Percentiles rank a stretch among this genome's conserved stretches.
phyloP scores from a whole-genome alignment of 2,888 invertebrate genomes.

The Tryphoninae sp. region DNA sequence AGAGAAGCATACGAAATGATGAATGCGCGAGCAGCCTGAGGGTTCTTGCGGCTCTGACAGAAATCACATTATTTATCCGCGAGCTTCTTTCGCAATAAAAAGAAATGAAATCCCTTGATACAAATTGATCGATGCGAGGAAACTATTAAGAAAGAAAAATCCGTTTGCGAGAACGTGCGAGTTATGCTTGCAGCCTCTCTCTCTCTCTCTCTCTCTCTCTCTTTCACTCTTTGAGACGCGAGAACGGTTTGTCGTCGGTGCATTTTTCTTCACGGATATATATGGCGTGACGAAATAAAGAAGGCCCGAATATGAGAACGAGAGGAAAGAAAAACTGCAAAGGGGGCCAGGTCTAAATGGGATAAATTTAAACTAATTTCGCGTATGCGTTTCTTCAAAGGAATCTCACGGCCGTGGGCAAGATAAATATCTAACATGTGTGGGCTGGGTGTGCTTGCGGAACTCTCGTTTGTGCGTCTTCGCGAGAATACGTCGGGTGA shows the following conservation, averaged over 20 bases:
- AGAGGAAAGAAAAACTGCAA: slow-evolving; percentile 8
- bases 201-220: too few species aligned
- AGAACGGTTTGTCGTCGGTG: slow-evolving; percentile 40
- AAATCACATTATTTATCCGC: slow-evolving; percentile 49
- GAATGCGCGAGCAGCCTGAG: background rate
- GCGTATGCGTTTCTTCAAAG: slow-evolving; percentile 65
- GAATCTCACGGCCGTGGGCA: slow-evolving; percentile 65
- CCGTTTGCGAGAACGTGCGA: background rate
- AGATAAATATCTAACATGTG: slow-evolving; percentile 67
- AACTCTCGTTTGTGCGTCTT: slow-evolving; percentile 37
- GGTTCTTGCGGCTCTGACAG: slow-evolving; percentile 17
- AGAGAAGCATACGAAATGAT: slow-evolving; percentile 47
- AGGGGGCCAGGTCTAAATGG: slow-evolving; percentile 53
- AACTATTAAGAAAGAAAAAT: slow-evolving; percentile 6
- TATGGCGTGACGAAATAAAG: background rate
- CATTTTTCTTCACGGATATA: slow-evolving; percentile 39
- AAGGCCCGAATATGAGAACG: slow-evolving; percentile 11
- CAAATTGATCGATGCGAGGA: slow-evolving; percentile 21
- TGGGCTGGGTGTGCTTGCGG: slow-evolving; percentile 40
- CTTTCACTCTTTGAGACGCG: background rate
- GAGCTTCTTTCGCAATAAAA: slow-evolving; percentile 7
- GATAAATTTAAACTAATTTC: slow-evolving; percentile 66
- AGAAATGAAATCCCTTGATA: background rate
- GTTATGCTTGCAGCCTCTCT: background rate
- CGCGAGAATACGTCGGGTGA: slow-evolving; percentile 15